Conservation (phyloP, 2,797 vertebrate species). For the Urosaurus nigricauda region DNA sequence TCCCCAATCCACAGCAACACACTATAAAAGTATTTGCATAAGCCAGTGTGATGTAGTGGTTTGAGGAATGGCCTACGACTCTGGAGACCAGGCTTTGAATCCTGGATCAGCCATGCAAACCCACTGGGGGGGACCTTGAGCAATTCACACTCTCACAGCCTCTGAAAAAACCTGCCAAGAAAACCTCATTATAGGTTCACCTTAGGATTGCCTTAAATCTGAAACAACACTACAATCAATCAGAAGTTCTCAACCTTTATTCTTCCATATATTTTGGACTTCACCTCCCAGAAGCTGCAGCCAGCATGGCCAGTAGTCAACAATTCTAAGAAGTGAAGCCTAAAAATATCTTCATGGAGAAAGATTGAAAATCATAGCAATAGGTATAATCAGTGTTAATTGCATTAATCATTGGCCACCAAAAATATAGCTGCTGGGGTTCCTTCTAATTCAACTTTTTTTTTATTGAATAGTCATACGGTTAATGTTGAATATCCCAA, state of each 20-base stretch:
- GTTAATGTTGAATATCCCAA: neutral
- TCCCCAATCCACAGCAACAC: neutral
- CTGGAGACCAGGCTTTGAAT: too few species aligned
- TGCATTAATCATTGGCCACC: neutral
- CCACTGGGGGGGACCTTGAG: too few species aligned
- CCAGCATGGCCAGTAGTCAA: too few species aligned
- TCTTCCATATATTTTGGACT: neutral
- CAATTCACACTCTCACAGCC: too few species aligned
- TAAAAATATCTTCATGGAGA: neutral
- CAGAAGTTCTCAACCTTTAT: too few species aligned
- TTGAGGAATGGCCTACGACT: too few species aligned
- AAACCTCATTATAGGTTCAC: too few species aligned
- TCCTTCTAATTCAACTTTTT: too few species aligned
- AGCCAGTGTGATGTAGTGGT: too few species aligned
- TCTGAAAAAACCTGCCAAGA: too few species aligned
- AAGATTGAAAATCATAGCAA: neutral
- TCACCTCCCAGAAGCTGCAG: neutral
- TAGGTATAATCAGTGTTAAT: neutral
- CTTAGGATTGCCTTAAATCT: too few species aligned
- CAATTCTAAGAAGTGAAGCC: neutral
- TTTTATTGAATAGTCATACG: neutral
- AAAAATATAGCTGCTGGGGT: neutral
- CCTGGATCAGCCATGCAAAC: too few species aligned
- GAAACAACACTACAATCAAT: neutral
- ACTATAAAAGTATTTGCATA: neutral